Evolutionary conservation across 2,113 vertebrate species (phyloP).

Genomic region (Dicrurus megarhynchus): DNA sequence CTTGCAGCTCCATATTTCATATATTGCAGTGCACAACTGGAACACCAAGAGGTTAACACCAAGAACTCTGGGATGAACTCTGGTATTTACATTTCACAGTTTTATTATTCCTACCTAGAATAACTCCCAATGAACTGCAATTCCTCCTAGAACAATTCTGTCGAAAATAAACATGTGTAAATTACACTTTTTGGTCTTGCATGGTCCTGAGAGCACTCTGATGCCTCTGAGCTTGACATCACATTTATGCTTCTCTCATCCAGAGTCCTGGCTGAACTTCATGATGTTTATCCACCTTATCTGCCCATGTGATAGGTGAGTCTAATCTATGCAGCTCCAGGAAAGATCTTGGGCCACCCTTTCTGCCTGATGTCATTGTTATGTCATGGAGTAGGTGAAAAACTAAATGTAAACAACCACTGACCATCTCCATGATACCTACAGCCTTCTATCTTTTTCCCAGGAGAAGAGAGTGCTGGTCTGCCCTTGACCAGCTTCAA

Average conservation of each 20-base stretch:
- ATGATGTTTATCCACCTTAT: not conserved
- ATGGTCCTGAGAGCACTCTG: not conserved
- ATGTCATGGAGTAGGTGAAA: not conserved
- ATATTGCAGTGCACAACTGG: not conserved
- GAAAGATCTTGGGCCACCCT: not conserved
- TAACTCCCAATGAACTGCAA: not conserved
- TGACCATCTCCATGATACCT: fast-evolving
- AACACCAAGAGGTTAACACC: not conserved
- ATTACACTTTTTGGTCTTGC: not conserved
- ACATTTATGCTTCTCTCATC: not conserved
- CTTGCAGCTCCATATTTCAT: not conserved
- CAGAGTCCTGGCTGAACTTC: not conserved
- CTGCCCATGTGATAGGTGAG: not conserved
- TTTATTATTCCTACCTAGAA: not conserved
- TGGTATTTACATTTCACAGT: not conserved
- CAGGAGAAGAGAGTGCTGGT: not conserved
- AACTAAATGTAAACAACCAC: not conserved
- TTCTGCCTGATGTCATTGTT: not conserved
- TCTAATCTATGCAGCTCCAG: not conserved
- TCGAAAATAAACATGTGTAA: not conserved
- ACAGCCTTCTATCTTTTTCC: not conserved
- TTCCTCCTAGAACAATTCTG: not conserved
- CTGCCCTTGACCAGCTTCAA: not conserved
- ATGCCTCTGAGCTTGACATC: not conserved
- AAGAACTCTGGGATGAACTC: not conserved